Evolutionary conservation across 1,140 invertebrate genomes (phyloP).

Genomic region (Aleiodes sp.): DNA sequence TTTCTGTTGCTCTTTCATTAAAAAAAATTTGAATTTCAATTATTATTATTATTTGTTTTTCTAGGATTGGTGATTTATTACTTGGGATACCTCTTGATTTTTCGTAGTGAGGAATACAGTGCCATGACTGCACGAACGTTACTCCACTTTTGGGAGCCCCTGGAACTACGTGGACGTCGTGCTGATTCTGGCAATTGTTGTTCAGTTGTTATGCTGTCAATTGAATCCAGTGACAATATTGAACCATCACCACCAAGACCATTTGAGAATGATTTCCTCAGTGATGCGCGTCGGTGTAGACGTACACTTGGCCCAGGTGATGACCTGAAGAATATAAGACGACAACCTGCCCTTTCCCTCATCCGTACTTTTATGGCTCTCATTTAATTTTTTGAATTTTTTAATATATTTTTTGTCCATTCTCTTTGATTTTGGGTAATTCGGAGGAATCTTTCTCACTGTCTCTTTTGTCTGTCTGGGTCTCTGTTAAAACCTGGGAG

Average conservation of each 20-base stretch:
- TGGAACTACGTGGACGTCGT: slow-evolving; percentile 60
- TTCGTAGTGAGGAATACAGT: slow-evolving; percentile 85
- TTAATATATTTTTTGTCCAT: slow-evolving; percentile 38
- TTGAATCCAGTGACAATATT: slow-evolving; percentile 53
- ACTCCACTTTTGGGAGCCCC: slow-evolving; percentile 82
- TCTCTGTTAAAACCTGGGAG: slow-evolving; percentile 12
- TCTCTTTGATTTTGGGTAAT: slow-evolving; percentile 19
- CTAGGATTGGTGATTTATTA: slow-evolving; percentile 1
- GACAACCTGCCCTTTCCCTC: slow-evolving; percentile 37
- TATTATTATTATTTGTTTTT: background rate
- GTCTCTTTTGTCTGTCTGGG: slow-evolving; percentile 48
- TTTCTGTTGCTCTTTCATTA: too few relatives aligned
- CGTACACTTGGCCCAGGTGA: slow-evolving; percentile 38
- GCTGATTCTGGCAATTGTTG: slow-evolving; percentile 45
- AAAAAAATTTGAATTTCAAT: background rate
- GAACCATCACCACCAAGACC: slow-evolving; percentile 41
- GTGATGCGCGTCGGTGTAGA: slow-evolving; percentile 40
- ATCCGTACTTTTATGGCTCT: slow-evolving; percentile 33
- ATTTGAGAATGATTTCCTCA: slow-evolving; percentile 47
- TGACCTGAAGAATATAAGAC: slow-evolving; percentile 56
- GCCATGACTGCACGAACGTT: slow-evolving; percentile 86
- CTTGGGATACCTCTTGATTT: slow-evolving; percentile 81
- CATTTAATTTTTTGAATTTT: slow-evolving; percentile 31
- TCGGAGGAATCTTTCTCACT: slow-evolving; percentile 22
- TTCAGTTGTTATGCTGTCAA: slow-evolving; percentile 53